Base-by-base conservation (phyloP, 1,140 invertebrate genomes). In the Acyrthosiphon pisum region DNA sequence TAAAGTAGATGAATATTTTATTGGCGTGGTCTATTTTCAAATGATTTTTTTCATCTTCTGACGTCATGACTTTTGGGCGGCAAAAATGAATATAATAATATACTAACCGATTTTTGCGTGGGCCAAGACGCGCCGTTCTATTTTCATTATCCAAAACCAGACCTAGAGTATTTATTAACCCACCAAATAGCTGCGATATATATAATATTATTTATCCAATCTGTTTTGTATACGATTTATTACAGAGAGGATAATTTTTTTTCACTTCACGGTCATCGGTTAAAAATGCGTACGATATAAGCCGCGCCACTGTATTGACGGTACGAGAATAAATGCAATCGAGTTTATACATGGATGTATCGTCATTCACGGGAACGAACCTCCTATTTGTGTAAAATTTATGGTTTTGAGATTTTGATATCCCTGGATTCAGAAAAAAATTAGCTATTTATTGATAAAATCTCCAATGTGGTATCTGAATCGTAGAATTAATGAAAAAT, bases 191-290 rank as follows among this genome's bases (percentile, higher is more conserved):
- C 22, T 37, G 41, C 41, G 8, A 41, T 53, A 37, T 83, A 83
- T 37, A 22, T 83, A 44, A 53, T 56, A 56, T 41, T 56, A 56
- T 41, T 53, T 89, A 89, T 68, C 56, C 37, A n/a, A 90, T 90
- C 89, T 68, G 48, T 89, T 89, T 35, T 56, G 9, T 35, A 44
- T 26, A 60, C 88, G 88, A 90, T 90, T 90, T 90, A 60, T 56
- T 50, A 50, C 30, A 6, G 30, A 50, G n/a, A 23, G 6, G n/a
- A 53, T 89, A 35, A 53, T 89, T 86, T 86, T 76, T 60, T 41
- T 89, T 50, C 37, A 53, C 48, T 37, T 53, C 48, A 50, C 4
- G 30, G 87, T 37, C n/a, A 37, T 41, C 41, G 83, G 60, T 14
- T 76, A 84, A 44, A 84, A 84, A 84, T 84, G 41, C 22, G 83